These are phyloP conservation scores for Osmerus eperlanus DNA, from an alignment of 2,113 vertebrate genomes.

Conservation along the genomic window DNA sequence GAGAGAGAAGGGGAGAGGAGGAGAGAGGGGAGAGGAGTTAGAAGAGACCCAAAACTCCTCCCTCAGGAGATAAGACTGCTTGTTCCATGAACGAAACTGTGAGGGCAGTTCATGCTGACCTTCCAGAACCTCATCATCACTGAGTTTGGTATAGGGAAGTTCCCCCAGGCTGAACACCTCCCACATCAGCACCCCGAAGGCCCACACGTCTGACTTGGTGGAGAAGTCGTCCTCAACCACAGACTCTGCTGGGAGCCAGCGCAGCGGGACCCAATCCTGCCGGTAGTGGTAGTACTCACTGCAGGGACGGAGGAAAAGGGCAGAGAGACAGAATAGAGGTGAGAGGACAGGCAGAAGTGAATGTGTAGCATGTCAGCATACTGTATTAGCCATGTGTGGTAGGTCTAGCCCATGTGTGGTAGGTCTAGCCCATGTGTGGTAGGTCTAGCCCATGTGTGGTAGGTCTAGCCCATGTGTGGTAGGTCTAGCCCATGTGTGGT, in stretches of 20 bases:
- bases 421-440: no score
- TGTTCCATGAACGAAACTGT: no score
- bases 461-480: no score
- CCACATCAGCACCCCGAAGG: conserved; percentile 97
- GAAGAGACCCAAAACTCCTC: no score
- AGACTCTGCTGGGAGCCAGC: conserved; percentile 93
- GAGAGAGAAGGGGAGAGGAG: neutral
- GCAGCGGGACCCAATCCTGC: conserved; percentile 92
- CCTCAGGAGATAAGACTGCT: neutral
- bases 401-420: no score
- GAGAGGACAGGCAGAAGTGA: neutral
- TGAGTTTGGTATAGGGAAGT: conserved; percentile 81
- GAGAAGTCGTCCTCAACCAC: conserved; percentile 93
- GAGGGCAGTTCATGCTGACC: conserved; percentile 68
- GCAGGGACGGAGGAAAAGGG: neutral
- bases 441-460: no score
- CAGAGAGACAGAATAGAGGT: neutral
- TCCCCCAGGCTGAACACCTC: conserved; percentile 93
- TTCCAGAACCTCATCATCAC: conserved; percentile 88
- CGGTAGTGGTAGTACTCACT: conserved; percentile 97
- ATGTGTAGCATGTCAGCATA: neutral
- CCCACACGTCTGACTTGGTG: conserved; percentile 94
- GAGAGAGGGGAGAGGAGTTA: no score
- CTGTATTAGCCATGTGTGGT: no score
- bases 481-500: no score